These are phyloP conservation scores for Apis mellifera DNA, from an alignment of 1,140 invertebrate species.

Conservation along the genomic window DNA sequence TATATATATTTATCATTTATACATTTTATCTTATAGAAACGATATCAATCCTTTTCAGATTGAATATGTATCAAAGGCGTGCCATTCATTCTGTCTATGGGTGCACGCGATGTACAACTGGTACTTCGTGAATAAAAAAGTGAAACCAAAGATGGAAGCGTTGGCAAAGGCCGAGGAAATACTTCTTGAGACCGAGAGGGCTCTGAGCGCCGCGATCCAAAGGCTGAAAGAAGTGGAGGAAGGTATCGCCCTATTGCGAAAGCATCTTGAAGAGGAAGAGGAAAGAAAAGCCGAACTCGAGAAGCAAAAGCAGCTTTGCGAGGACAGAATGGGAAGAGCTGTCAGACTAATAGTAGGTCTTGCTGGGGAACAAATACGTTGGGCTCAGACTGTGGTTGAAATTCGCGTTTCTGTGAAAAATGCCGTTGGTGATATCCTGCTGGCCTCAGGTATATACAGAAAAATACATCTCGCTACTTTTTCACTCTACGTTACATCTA, in stretches of 20 bases:
- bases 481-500: neutral
- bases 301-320: conserved; percentile 88
- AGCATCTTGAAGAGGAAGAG: conserved; percentile 84
- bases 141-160: conserved; percentile 84
- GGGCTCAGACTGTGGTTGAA: conserved; percentile 85
- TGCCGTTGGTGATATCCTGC: conserved; percentile 84
- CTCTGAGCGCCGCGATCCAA: conserved; percentile 83
- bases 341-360: conserved; percentile 86
- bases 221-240: conserved; percentile 83
- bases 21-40: too few species aligned
- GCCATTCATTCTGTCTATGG: conserved; percentile 88
- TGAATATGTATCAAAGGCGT: conserved; percentile 88
- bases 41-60: conserved; percentile 47
- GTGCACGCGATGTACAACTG: conserved; percentile 87
- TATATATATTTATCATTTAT: too few species aligned
- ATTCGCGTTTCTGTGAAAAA: conserved; percentile 85
- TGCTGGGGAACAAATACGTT: conserved; percentile 83
- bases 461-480: neutral
- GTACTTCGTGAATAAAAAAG: conserved; percentile 83
- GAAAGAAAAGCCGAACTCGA: conserved; percentile 86
- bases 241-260: conserved; percentile 85
- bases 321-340: conserved; percentile 89
- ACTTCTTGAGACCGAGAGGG: conserved; percentile 84
- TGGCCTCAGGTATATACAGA: conserved; percentile 76
- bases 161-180: conserved; percentile 84